Base-by-base conservation (phyloP, 2,113 vertebrate genomes). In the Gnathonemus echidnorhynchus region DNA sequence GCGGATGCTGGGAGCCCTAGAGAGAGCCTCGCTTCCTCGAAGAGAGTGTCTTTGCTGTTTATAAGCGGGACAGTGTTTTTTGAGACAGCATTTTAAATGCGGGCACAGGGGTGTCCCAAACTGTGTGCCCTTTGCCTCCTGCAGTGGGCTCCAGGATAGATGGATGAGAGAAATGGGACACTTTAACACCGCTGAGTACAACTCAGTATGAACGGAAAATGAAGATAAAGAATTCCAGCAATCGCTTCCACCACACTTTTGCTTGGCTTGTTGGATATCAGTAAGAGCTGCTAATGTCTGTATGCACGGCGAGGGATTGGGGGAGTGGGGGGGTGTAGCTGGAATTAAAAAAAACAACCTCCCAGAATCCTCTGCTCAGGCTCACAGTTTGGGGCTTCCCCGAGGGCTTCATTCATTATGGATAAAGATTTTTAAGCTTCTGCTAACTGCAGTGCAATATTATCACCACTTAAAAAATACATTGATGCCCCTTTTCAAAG, bases 371-470 rank as follows among this genome's bases (percentile, higher is more conserved):
- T 87, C 21, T 31, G 42, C 48, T 87, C 89, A 91, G 90, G 88
- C 83, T 89, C 56, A 88, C 35, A n/a, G 89, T 91, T 91, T 88
- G 42, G 89, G 89, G 91, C 92, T 89, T 80, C 91, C 92, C 91
- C 84, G 49, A 93, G 92, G 93, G 91, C 89, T 89, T 66, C 58
- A 92, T 93, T 92, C 91, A 94, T 94, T 93, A 93, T 94, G 90
- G 90, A 94, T 94, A 93, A 89, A 92, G 91, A 92, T 91, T 94
- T 92, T 91, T 90, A 88, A 90, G 87, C 88, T 88, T 90, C 35
- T 90, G 84, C 88, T 91, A 90, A 90, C 89, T 91, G 70, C 62
- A 80, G 46, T 91, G 90, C 90, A 90, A 83, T 89, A 91, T 91
- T 90, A 91, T 89, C 39, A 56, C 77, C 80, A 86, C 88, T 90